Evolutionary conservation across 1,140 invertebrate species (phyloP), one percentile per base, ranked within the genome.

Genomic region (Drosophila leontia): DNA sequence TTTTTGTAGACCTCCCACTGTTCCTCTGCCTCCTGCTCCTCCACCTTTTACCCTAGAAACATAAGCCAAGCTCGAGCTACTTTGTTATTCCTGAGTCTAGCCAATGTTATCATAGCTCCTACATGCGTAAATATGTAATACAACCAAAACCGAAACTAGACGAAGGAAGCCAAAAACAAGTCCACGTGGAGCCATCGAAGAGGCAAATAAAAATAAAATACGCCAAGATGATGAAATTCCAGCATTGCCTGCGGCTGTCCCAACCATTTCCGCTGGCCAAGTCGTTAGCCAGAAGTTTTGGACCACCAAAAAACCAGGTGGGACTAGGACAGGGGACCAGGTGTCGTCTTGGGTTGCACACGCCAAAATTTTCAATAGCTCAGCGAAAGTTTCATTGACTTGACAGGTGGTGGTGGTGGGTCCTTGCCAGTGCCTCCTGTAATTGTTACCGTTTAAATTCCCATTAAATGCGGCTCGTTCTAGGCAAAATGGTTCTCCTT

Each of bases 371-470:
- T 87, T 88, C 84, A 87, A 87, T 87, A 80, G 84, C 64, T 58
- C 68, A 63, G 55, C 68, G 68, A 84, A 88, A 88, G 68, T 87
- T 87, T 87, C 83, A 87, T 83, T 84, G 76, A 87, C 84, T 84
- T 88, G 83, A 87, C 83, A 87, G 80, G 65, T 68, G 51, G 50
- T 34, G 50, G 45, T 26, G 29, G 34, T 19, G 58, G 48, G 42
- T 29, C 29, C 47, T 41, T 29, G 0, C n/a, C 48, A 50, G 57
- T 12, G 61, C 48, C 34, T 76, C 76, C 78, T 85, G 85, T 88
- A 88, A 88, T 88, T 88, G 85, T 88, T 88, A 82, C 78, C 85
- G 85, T 88, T 88, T 88, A 88, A 88, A 88, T 90, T 90, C 83
- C 85, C 85, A 88, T 88, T 88, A 90, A 88, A 88, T 61, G 71